Evolutionary conservation across 1,140 invertebrate species (phyloP), one percentile per base, ranked within the genome.

Genomic region (Drosophila pallidifrons): DNA sequence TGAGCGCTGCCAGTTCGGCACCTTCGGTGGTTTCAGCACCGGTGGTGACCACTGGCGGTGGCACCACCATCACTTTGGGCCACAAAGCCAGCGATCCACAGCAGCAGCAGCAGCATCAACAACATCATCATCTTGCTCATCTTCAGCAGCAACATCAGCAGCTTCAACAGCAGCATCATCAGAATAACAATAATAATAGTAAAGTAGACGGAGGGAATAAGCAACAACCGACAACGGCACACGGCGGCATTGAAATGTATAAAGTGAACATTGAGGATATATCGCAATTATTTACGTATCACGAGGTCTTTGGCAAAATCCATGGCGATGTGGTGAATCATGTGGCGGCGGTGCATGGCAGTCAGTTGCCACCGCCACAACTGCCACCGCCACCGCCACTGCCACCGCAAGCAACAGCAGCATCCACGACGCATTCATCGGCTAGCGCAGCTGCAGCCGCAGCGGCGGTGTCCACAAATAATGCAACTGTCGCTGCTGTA

Each of bases 291-390:
- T 92, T 97, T 41, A 96, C 96, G n/a, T 97, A 97, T 93, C 96
- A 97, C 87, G 96, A 97, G 93, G 96, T 97, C 11, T 97, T 97
- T 92, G 96, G 96, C n/a, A 97, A 97, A 92, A 93, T 97, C 11
- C 96, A 92, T 70, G 91, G 91, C 54, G 91, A 96, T 80, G 94
- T 95, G 25, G 95, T 94, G 46, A 93, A 93, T 68, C 93, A 93
- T 78, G 91, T 86, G 72, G 83, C 85, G 64, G 83, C 83, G 68
- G 80, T 80, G 54, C 89, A 92, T 57, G 79, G 88, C 45, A 79
- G 86, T 3, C 85, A 92, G 57, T 25, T 81, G 78, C 89, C 79
- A 67, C 86, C 86, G 45, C 86, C 86, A 30, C 85, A 87, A 25
- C 49, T 89, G 63, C 86, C 85, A 47, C 81, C 85, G 51, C 86